Evolutionary conservation across 2,797 vertebrate genomes (phyloP).

Genomic region (Eospalax fontanierii): DNA sequence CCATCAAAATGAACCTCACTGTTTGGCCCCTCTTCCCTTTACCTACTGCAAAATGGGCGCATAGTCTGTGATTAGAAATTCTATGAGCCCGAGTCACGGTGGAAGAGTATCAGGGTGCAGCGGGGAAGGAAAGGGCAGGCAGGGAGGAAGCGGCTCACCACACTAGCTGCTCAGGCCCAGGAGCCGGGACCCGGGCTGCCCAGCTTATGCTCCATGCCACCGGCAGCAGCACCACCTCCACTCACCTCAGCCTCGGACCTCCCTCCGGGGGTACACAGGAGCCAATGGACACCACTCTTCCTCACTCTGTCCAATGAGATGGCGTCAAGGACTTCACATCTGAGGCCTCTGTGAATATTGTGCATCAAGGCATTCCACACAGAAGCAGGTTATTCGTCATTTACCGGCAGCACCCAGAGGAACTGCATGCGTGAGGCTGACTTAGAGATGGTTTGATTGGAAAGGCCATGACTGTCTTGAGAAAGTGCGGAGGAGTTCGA

Average conservation of each 20-base stretch:
- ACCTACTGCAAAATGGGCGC: neutral
- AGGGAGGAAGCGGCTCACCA: too few relatives aligned
- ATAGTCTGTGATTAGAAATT: neutral
- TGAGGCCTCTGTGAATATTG: neutral
- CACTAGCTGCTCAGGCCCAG: too few relatives aligned
- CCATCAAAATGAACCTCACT: neutral
- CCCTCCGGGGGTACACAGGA: too few relatives aligned
- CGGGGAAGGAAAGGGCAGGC: neutral
- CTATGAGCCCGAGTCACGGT: neutral
- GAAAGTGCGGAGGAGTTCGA: neutral
- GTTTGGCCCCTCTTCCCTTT: neutral
- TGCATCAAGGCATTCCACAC: neutral
- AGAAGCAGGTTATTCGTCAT: neutral
- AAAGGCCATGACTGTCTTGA: neutral
- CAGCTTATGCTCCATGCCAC: too few relatives aligned
- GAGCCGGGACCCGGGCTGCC: neutral
- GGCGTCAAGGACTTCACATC: neutral
- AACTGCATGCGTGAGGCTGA: neutral
- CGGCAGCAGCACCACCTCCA: rapidly evolving
- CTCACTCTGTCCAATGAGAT: too few relatives aligned
- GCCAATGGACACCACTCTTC: neutral
- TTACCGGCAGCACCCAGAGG: neutral
- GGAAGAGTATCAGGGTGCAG: neutral
- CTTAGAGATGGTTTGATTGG: neutral
- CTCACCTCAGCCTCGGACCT: too few relatives aligned